Evolutionary conservation across 2,113 vertebrate genomes (phyloP), one percentile per base, ranked within the genome.

Genomic region (Psittacus erithacus): DNA sequence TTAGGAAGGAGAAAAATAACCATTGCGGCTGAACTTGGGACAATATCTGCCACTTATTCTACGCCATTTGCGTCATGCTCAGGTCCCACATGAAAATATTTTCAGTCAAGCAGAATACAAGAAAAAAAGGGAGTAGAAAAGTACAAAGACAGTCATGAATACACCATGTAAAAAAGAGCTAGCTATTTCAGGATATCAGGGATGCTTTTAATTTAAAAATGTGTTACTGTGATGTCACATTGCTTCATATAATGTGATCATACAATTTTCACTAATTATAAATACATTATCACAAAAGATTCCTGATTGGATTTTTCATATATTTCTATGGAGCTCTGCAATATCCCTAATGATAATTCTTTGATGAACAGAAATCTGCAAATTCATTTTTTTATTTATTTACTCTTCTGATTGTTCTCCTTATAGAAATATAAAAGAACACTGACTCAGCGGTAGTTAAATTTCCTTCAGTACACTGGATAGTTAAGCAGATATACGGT

Each of bases 251-350:
- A 79, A 91, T 85, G 15, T 52, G 52, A 68, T 62, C 64, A 82
- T 82, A 91, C 18, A 91, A 90, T 96, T 95, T 94, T 91, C 49
- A 89, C 39, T 91, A 96, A 96, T 90, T 91, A n/a, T 77, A 93
- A 91, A 94, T 80, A 67, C 44, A 83, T 6, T 10, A 46, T 33
- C 28, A 90, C n/a, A 83, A 94, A 94, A 91, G 17, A 41, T 63
- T 80, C 24, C 17, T 94, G 90, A 95, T 71, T 96, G 59, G 23
- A 83, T 90, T 94, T 96, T 82, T 93, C 73, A 67, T 69, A 53
- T n/a, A 65, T 95, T 94, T 95, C 55, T 86, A 31, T 71, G 43
- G 35, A 79, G 16, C 6, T 89, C 2, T 33, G 39, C 81, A 95
- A 68, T 60, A 71, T 80, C 35, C 22, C 67, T 88, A 94, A 64